Conservation (phyloP, 1,140 invertebrate genomes). For the Ips typographus region DNA sequence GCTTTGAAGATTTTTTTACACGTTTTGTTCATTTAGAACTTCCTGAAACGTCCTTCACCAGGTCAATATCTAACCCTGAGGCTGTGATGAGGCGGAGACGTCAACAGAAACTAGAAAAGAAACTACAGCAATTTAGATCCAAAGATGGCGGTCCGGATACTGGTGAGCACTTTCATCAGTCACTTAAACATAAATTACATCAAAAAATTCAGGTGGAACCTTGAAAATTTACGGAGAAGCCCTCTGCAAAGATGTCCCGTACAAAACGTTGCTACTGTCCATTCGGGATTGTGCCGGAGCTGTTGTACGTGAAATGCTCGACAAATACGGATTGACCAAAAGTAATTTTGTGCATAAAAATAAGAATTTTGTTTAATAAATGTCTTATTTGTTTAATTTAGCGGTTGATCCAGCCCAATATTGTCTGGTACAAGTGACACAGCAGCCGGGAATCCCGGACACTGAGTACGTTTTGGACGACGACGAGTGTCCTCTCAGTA, state of each 20-base stretch:
- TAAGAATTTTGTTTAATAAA: not conserved
- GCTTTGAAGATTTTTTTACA: not conserved
- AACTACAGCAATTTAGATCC: slow-evolving; percentile 92
- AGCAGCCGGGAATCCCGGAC: slow-evolving; percentile 54
- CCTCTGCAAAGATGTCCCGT: slow-evolving; percentile 94
- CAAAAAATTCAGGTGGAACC: slow-evolving; percentile 72
- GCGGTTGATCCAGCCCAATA: slow-evolving; percentile 81
- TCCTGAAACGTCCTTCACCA: slow-evolving; percentile 96
- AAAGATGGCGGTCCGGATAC: slow-evolving; percentile 91
- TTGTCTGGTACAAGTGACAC: slow-evolving; percentile 90
- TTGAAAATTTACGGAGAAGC: slow-evolving; percentile 98
- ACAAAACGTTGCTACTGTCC: slow-evolving; percentile 95
- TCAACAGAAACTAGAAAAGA: slow-evolving; percentile 97
- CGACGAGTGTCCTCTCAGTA: slow-evolving; percentile 94
- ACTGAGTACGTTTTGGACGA: slow-evolving; percentile 92
- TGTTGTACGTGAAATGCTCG: slow-evolving; percentile 94
- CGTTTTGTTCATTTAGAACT: slow-evolving; percentile 67
- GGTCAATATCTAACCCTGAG: slow-evolving; percentile 99
- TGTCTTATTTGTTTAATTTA: not conserved
- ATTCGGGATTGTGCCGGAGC: slow-evolving; percentile 87
- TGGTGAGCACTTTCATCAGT: slow-evolving; percentile 48
- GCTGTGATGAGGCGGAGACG: slow-evolving; percentile 95
- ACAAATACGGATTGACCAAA: slow-evolving; percentile 93
- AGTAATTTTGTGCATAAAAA: slow-evolving; percentile 10
- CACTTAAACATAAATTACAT: slow-evolving; percentile 6